Conservation (phyloP, 2,888 invertebrate genomes). For the Cloeon dipterum region DNA sequence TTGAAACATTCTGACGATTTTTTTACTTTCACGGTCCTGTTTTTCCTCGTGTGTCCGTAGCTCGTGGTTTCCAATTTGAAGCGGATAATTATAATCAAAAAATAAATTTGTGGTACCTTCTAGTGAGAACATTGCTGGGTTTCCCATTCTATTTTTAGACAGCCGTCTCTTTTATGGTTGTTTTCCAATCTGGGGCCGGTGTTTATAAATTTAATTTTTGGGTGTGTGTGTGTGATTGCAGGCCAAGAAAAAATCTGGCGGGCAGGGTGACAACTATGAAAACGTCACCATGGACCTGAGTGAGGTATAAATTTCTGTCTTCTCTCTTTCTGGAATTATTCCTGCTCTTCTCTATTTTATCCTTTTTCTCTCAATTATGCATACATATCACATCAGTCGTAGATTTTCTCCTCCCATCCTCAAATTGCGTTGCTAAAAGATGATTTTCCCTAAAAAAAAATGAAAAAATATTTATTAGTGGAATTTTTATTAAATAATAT, state of each 20-base stretch:
- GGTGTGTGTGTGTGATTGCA: background rate
- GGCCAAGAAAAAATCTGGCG: conserved; percentile 11
- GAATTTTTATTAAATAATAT: too few relatives aligned
- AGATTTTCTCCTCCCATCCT: too few relatives aligned
- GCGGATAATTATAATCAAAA: too few relatives aligned
- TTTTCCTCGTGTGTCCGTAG: too few relatives aligned
- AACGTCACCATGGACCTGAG: conserved; percentile 60
- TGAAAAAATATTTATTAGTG: too few relatives aligned
- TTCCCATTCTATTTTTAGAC: background rate
- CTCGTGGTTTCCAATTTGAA: too few relatives aligned
- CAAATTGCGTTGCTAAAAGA: too few relatives aligned
- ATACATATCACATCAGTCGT: background rate
- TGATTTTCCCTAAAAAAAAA: too few relatives aligned
- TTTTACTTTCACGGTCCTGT: too few relatives aligned
- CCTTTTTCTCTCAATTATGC: background rate
- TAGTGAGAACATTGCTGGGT: background rate
- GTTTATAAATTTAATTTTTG: too few relatives aligned
- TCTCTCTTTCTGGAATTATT: conserved; percentile 1
- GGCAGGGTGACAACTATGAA: conserved; percentile 36
- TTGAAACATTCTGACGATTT: background rate
- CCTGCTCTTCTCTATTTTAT: background rate
- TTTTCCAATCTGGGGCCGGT: too few relatives aligned
- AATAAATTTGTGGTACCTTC: too few relatives aligned
- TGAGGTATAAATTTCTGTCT: conserved; percentile 23
- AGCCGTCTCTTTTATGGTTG: background rate